These are phyloP conservation scores for Solenodon paradoxus DNA, from an alignment of 2,113 vertebrate species.

Conservation along the genomic window DNA sequence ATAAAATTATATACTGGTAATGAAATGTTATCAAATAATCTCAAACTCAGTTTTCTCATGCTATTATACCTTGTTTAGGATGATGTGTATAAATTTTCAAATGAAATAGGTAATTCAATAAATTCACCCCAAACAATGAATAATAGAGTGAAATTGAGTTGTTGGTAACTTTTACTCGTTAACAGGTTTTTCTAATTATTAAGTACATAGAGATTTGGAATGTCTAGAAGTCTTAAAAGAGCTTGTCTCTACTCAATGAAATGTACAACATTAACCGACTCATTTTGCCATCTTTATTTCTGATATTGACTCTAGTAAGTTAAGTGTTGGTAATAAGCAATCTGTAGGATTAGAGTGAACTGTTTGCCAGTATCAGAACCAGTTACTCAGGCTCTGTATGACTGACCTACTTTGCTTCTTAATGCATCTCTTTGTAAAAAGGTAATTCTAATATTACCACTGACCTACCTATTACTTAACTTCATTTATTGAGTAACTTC, in stretches of 20 bases:
- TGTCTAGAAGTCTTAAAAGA: constrained; percentile 17
- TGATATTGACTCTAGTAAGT: constrained; percentile 23
- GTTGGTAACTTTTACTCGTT: constrained; percentile 20
- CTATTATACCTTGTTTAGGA: neutral
- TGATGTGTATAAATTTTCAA: neutral
- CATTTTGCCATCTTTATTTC: constrained; percentile 37
- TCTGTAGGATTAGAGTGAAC: constrained; percentile 53
- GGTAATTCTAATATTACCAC: constrained; percentile 73
- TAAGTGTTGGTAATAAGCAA: constrained; percentile 53
- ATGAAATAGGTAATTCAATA: neutral
- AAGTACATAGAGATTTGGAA: neutral
- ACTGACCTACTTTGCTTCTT: constrained; percentile 68
- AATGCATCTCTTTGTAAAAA: constrained; percentile 68
- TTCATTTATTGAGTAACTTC: constrained; percentile 51
- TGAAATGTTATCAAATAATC: neutral
- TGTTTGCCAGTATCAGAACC: constrained; percentile 43
- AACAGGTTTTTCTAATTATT: constrained; percentile 42
- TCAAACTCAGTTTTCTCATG: neutral
- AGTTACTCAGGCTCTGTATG: constrained; percentile 54
- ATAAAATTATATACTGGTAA: neutral
- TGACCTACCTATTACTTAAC: constrained; percentile 65
- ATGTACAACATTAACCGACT: neutral
- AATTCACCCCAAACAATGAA: neutral
- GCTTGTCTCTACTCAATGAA: constrained; percentile 17
- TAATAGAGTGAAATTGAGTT: neutral